Conservation (phyloP, 2,888 invertebrate genomes). For the Sclerodermus sp. region DNA sequence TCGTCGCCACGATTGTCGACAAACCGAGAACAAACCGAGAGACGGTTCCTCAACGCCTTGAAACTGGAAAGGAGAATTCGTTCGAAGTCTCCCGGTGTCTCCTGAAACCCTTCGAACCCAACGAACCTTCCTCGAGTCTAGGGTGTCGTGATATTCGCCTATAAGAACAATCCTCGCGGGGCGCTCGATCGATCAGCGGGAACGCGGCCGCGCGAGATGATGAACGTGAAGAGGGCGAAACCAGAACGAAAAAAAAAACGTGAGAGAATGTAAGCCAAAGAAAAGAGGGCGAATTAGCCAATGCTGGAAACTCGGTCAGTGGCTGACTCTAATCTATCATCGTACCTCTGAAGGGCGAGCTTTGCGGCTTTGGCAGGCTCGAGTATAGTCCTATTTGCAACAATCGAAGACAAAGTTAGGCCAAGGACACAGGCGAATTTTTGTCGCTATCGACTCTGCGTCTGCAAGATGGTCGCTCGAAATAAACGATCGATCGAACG, state of each 20-base stretch:
- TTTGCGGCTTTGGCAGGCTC: conserved; percentile 50
- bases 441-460: neutral
- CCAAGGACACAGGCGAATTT: conserved; percentile 23
- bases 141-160: too few species aligned
- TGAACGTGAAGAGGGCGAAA: conserved; percentile 19
- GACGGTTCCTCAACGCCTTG: too few species aligned
- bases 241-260: conserved; percentile 9
- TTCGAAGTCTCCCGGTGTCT: too few species aligned
- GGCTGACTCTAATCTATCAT: conserved; percentile 33
- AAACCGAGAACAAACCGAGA: too few species aligned
- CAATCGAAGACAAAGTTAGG: conserved; percentile 33
- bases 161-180: too few species aligned
- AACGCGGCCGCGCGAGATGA: conserved; percentile 3
- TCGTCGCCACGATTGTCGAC: conserved; percentile 15
- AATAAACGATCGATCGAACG: too few species aligned
- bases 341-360: conserved; percentile 51
- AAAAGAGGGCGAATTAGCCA: conserved; percentile 29
- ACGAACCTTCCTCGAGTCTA: too few species aligned
- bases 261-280: conserved; percentile 32
- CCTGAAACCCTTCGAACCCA: too few species aligned
- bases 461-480: neutral
- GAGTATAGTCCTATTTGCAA: conserved; percentile 51
- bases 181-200: neutral
- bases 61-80: too few species aligned
- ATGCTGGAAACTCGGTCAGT: conserved; percentile 42